These are phyloP conservation scores for Polydrusus pterygomalis DNA, from an alignment of 2,888 invertebrate genomes.

Conservation along the genomic window DNA sequence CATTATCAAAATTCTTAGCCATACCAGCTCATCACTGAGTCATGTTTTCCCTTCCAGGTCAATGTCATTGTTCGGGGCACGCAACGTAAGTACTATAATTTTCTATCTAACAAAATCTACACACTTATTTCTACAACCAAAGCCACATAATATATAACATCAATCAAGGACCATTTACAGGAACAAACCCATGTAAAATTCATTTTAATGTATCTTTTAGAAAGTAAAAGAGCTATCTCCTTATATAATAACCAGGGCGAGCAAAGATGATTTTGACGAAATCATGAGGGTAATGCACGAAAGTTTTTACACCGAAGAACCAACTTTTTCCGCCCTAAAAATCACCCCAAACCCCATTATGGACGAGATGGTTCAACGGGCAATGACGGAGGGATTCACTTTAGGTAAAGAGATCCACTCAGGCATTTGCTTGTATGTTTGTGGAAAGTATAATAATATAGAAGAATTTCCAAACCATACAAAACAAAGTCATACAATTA, in stretches of 20 bases:
- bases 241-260: slow-evolving; percentile 70
- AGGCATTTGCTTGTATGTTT: no score
- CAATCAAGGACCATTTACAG: no score
- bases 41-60: slow-evolving; percentile 3
- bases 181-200: no score
- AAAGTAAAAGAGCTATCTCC: slow-evolving; percentile 52
- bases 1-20: slow-evolving; percentile 57
- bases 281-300: slow-evolving; percentile 74
- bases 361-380: slow-evolving; percentile 60
- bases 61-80: slow-evolving; percentile 31
- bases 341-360: slow-evolving; percentile 67
- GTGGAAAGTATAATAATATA: no score
- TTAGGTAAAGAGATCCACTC: slow-evolving; percentile 44
- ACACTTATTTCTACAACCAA: neutral
- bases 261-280: slow-evolving; percentile 69
- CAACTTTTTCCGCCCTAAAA: slow-evolving; percentile 72
- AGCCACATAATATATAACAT: no score
- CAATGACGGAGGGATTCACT: slow-evolving; percentile 67
- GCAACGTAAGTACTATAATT: slow-evolving; percentile 33
- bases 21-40: slow-evolving; percentile 11
- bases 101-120: neutral
- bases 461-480: no score
- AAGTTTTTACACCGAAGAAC: slow-evolving; percentile 75
- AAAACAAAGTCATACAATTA: no score
- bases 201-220: slow-evolving; percentile 12